Base-by-base conservation (phyloP, 2,113 vertebrate species). In the Tringa solitaria region DNA sequence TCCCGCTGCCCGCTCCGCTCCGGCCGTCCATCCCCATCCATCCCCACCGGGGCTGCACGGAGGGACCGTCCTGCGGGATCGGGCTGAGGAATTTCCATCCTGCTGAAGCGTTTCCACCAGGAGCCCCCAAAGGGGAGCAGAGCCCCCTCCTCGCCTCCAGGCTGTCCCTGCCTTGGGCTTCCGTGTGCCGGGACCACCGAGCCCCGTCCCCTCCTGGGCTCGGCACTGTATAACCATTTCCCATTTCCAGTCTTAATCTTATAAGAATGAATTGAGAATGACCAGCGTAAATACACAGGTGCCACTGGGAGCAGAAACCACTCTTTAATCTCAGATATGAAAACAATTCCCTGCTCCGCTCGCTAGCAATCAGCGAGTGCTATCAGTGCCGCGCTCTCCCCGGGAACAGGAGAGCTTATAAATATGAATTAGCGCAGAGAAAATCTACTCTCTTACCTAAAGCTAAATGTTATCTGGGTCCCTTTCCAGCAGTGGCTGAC, bases 351-450 rank as follows among this genome's bases (percentile, higher is more conserved):
- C 95, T 59, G 95, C 95, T 93, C 95, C 57, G n/a, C 91, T 94
- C 93, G 83, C 95, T 94, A 37, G 96, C 96, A 95, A 95, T 95
- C 96, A 97, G 96, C 88, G 28, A 95, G 96, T 91, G 97, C 97
- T 89, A 90, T 95, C 93, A 94, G 93, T 74, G 84, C 92, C 61
- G 65, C 41, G 87, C 93, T 90, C 97, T 97, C 95, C 92, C 95
- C 79, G 92, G 96, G 95, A 97, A 95, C 87, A 88, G 85, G 78
- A 95, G 89, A 96, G 96, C 96, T 98, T 96, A 98, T 97, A 97
- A 97, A 98, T 98, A 98, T 97, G 97, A 98, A 98, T 98, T 97
- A 97, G 96, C 24, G 90, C 89, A 27, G 95, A 96, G 96, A 97
- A 97, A 97, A 97, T 96, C 95, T 95, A 95, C 96, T 97, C 97